Evolutionary conservation across 2,888 invertebrate species (phyloP).

Genomic region (Pherbina coryleti): DNA sequence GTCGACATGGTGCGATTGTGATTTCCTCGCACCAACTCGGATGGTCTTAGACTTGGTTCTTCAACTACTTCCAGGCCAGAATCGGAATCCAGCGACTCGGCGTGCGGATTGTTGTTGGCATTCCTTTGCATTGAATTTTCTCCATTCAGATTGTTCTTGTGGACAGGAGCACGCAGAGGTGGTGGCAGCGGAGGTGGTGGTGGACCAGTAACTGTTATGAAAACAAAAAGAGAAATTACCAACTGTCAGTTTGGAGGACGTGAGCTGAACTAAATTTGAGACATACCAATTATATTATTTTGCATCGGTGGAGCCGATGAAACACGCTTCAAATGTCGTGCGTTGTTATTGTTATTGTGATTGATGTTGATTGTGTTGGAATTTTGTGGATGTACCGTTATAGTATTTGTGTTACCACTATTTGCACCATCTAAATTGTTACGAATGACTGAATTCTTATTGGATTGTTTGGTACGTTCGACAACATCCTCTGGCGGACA

Average conservation of each 20-base stretch:
- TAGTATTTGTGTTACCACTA: conserved; percentile 44
- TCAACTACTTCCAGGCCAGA: conserved; percentile 74
- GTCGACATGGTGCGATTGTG: conserved; percentile 73
- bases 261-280: not conserved
- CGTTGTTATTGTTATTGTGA: conserved; percentile 54
- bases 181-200: conserved; percentile 81
- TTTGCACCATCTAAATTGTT: conserved; percentile 59
- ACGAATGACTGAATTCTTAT: conserved; percentile 65
- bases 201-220: conserved; percentile 70
- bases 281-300: conserved; percentile 64
- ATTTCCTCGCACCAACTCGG: conserved; percentile 75
- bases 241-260: not conserved
- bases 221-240: not conserved
- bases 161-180: conserved; percentile 70
- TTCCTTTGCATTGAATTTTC: conserved; percentile 45
- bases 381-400: conserved; percentile 50
- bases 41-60: conserved; percentile 77
- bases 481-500: conserved; percentile 69
- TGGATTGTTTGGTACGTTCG: conserved; percentile 67
- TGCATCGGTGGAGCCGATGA: conserved; percentile 73
- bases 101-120: conserved; percentile 51
- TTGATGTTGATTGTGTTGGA: conserved; percentile 60
- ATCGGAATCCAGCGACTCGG: conserved; percentile 64
- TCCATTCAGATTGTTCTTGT: conserved; percentile 49
- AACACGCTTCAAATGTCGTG: conserved; percentile 71